Conservation (phyloP, 2,888 invertebrate species). For the Cinara cedri region DNA sequence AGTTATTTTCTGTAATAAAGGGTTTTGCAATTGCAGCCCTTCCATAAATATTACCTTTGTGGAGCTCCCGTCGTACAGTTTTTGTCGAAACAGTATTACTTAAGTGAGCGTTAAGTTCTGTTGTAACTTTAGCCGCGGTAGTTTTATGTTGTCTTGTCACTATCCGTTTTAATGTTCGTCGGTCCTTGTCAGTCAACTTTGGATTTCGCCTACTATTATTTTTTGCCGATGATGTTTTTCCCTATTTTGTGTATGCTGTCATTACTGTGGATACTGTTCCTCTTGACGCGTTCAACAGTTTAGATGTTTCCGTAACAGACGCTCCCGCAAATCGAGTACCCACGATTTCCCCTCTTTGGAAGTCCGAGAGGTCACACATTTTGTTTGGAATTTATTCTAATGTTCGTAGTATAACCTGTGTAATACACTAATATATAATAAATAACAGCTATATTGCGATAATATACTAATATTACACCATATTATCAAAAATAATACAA, state of each 20-base stretch:
- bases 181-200: background rate
- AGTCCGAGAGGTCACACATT: background rate
- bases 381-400: background rate
- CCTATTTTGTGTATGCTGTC: too few relatives aligned
- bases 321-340: too few relatives aligned
- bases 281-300: background rate
- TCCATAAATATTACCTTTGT: too few relatives aligned
- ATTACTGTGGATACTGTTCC: background rate
- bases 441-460: too few relatives aligned
- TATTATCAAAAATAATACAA: too few relatives aligned
- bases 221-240: background rate
- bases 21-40: background rate
- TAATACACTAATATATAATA: background rate
- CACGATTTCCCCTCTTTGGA: background rate
- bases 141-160: constrained; percentile 20
- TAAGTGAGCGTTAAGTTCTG: constrained; percentile 9
- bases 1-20: background rate
- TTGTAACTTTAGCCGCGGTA: constrained; percentile 16
- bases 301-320: background rate
- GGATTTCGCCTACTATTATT: background rate
- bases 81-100: background rate
- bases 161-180: constrained; percentile 3
- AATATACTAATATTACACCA: too few relatives aligned
- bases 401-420: background rate
- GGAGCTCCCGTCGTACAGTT: too few relatives aligned